Evolutionary conservation across 1,140 invertebrate genomes (phyloP).

Genomic region (Saccostrea echinata): DNA sequence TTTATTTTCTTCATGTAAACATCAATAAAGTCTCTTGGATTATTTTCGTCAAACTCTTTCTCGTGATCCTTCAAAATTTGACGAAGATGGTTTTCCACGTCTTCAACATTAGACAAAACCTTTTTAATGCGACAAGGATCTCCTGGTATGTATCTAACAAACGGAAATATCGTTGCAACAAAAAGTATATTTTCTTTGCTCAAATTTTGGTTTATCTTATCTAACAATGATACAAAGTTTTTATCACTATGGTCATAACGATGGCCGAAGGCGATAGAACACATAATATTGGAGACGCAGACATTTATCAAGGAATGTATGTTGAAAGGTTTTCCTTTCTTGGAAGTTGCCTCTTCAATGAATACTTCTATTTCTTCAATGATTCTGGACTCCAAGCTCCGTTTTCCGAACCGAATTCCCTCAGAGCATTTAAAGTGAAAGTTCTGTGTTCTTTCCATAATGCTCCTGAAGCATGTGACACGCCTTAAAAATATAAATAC

Average conservation of each 20-base stretch:
- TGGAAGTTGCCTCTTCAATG: conserved; percentile 2
- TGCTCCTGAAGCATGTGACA: conserved; percentile 74
- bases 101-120: conserved; percentile 36
- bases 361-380: conserved; percentile 69
- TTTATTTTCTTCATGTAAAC: conserved; percentile 41
- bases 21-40: conserved; percentile 45
- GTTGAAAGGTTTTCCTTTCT: conserved; percentile 52
- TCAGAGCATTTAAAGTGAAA: conserved; percentile 86
- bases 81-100: conserved; percentile 52
- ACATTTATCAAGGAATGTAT: conserved; percentile 40
- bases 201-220: conserved; percentile 34
- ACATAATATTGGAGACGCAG: conserved; percentile 63
- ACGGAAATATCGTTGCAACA: conserved; percentile 55
- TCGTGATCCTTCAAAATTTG: conserved; percentile 33
- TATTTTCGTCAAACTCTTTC: conserved; percentile 33
- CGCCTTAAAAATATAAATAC: conserved; percentile 37
- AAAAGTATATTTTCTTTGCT: conserved; percentile 10
- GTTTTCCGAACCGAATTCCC: conserved; percentile 87
- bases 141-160: conserved; percentile 56
- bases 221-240: conserved; percentile 45
- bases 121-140: conserved; percentile 57
- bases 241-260: conserved; percentile 79
- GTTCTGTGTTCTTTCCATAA: conserved; percentile 88
- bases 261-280: conserved; percentile 58
- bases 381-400: conserved; percentile 86